phyloP scores from a whole-genome alignment of 2,888 invertebrate species.

The Pyrrhia umbra region DNA sequence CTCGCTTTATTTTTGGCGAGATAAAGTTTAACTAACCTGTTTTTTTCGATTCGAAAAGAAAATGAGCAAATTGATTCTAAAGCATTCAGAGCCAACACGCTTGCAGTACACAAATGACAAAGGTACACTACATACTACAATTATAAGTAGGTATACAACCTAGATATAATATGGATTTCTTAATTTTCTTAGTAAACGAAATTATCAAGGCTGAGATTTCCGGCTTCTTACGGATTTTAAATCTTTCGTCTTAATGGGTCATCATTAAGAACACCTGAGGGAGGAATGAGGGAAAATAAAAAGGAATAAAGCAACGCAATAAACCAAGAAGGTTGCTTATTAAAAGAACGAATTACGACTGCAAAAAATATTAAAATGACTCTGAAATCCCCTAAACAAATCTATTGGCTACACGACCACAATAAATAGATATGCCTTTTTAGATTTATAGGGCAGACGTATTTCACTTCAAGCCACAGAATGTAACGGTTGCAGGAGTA shows the following conservation, averaged over 20 bases:
- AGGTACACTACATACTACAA: background rate
- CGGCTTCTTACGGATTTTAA: background rate
- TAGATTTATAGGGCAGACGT: conserved; percentile 19
- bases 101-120: too few species aligned
- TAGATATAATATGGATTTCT: too few species aligned
- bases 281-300: background rate
- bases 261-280: background rate
- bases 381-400: background rate
- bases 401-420: background rate
- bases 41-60: conserved; percentile 11
- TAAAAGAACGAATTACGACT: background rate
- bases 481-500: conserved; percentile 48
- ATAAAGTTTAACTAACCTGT: conserved; percentile 25
- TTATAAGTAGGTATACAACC: too few species aligned
- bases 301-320: background rate
- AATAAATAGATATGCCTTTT: conserved; percentile 1
- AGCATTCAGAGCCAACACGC: too few species aligned
- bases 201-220: background rate
- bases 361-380: background rate
- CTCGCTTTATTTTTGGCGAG: conserved; percentile 52
- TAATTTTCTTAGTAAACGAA: background rate
- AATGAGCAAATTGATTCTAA: background rate
- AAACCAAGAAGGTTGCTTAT: background rate
- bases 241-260: background rate
- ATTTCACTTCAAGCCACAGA: conserved; percentile 21